Evolutionary conservation across 1,140 invertebrate species (phyloP).

Genomic region (Arctopsyche grandis): DNA sequence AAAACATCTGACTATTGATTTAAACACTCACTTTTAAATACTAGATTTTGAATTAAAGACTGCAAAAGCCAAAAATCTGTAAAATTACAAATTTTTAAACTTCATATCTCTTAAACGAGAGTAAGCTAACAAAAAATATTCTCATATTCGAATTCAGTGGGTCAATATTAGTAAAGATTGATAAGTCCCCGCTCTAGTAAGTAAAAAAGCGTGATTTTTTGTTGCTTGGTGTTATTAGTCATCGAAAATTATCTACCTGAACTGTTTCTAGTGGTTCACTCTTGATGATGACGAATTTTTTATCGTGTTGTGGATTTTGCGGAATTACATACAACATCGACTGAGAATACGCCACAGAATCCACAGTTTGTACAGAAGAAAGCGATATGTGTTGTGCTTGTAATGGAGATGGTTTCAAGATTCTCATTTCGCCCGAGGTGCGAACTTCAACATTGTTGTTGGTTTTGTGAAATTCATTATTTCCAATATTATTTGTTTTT

Average conservation of each 20-base stretch:
- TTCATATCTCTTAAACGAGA: too few relatives aligned
- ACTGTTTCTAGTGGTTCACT: conserved; percentile 63
- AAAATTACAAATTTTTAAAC: too few relatives aligned
- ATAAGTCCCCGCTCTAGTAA: too few relatives aligned
- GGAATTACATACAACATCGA: conserved; percentile 62
- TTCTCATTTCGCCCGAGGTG: conserved; percentile 58
- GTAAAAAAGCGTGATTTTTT: too few relatives aligned
- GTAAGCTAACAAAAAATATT: too few relatives aligned
- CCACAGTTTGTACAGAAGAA: conserved; percentile 59
- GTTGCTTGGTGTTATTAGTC: too few relatives aligned
- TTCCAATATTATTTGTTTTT: conserved; percentile 39
- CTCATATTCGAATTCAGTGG: too few relatives aligned
- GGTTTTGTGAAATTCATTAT: conserved; percentile 41
- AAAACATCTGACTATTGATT: too few relatives aligned
- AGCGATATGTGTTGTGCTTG: conserved; percentile 60
- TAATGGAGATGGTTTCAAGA: conserved; percentile 62
- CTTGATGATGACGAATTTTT: conserved; percentile 65
- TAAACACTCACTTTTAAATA: too few relatives aligned
- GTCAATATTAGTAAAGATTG: too few relatives aligned
- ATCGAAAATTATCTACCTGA: conserved; percentile 56
- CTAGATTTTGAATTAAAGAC: too few relatives aligned
- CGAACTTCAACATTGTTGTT: conserved; percentile 58
- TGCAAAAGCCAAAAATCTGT: too few relatives aligned
- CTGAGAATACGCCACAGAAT: conserved; percentile 58
- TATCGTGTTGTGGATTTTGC: conserved; percentile 59